These are phyloP conservation scores for Lutjanus campechanus DNA, from an alignment of 2,797 vertebrate genomes.

Conservation along the genomic window DNA sequence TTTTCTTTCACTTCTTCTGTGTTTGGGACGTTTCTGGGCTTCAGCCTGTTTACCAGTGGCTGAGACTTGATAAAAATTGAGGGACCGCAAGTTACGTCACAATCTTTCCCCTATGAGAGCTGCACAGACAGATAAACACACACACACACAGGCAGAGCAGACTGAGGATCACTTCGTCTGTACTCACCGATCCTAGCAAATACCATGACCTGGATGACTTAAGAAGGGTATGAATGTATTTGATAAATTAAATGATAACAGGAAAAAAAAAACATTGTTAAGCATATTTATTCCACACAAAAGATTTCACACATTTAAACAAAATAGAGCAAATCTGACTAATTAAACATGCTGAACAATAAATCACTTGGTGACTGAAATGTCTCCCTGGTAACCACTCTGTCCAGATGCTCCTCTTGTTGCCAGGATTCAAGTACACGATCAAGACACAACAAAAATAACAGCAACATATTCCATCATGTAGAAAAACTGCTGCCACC, in stretches of 20 bases:
- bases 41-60: too few species aligned
- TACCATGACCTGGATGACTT: too few species aligned
- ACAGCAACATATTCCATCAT: neutral
- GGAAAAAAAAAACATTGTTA: neutral
- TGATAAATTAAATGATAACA: neutral
- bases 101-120: too few species aligned
- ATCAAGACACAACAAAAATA: slow-evolving; percentile 11
- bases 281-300: slow-evolving; percentile 14
- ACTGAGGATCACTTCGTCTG: too few species aligned
- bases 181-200: too few species aligned
- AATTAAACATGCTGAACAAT: neutral
- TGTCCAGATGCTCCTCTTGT: neutral
- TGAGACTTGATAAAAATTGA: too few species aligned
- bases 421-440: neutral
- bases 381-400: neutral
- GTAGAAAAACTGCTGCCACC: neutral
- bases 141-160: too few species aligned
- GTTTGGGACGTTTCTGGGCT: too few species aligned
- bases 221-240: neutral
- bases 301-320: neutral
- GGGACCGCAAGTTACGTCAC: too few species aligned
- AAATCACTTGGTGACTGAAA: neutral
- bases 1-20: too few species aligned
- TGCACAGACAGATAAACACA: too few species aligned
- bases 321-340: slow-evolving; percentile 8